These are phyloP conservation scores for Drosophila merina DNA, from an alignment of 2,888 invertebrate species.

Conservation along the genomic window DNA sequence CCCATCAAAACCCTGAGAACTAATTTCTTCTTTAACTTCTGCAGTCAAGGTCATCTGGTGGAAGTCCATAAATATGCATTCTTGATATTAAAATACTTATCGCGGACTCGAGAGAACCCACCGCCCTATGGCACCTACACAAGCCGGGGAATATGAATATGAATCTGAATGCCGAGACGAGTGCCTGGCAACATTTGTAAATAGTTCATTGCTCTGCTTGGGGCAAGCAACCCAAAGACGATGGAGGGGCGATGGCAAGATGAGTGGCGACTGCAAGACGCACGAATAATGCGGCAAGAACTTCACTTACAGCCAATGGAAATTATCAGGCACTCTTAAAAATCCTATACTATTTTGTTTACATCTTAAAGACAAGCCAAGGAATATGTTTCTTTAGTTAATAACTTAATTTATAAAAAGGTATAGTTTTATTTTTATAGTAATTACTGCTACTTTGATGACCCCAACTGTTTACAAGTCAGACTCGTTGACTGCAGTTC, in stretches of 20 bases:
- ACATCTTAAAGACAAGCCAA: neutral
- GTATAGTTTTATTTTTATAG: neutral
- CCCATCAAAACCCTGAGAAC: conserved; percentile 51
- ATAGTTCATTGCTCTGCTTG: conserved; percentile 74
- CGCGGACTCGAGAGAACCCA: conserved; percentile 22
- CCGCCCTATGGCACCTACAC: conserved; percentile 38
- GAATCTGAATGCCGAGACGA: conserved; percentile 38
- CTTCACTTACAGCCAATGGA: conserved; percentile 16
- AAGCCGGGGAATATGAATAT: conserved; percentile 14
- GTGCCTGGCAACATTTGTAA: conserved; percentile 65
- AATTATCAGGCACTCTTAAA: neutral
- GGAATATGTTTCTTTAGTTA: neutral
- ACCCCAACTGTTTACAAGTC: neutral
- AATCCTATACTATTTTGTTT: neutral
- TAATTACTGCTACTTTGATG: neutral
- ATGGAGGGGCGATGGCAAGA: conserved; percentile 24
- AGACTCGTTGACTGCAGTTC: conserved; percentile 61
- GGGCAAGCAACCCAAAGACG: conserved; percentile 46
- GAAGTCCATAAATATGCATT: conserved; percentile 67
- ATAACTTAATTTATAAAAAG: neutral
- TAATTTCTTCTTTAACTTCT: neutral
- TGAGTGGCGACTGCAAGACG: conserved; percentile 51
- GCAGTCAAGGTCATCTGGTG: conserved; percentile 58
- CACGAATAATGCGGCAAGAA: conserved; percentile 30
- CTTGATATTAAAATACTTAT: conserved; percentile 64